Base-by-base conservation (phyloP, 2,888 invertebrate genomes). In the Rotaria socialis region DNA sequence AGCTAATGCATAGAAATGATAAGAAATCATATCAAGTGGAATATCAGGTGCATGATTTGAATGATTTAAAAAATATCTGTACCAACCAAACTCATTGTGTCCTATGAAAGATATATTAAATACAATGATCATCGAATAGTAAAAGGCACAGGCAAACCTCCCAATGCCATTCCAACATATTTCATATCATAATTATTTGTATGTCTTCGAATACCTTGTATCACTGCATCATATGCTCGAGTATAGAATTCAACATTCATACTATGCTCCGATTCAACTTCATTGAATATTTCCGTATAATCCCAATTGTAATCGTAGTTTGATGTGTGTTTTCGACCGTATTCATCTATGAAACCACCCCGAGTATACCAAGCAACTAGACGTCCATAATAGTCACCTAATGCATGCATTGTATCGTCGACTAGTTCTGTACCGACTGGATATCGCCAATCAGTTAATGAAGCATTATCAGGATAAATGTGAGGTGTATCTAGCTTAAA, bases 271-370 rank as follows among this genome's bases (percentile, higher is more conserved):
- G 22, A 19, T 43, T 75, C 75, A n/a, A 75, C 41, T 47, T 75
- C 75, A 47, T 80, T 80, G 24, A 80, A 80, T 22, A 80, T 47
- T 80, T 80, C 75, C 0, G 24, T 47, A 41, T 47, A 47, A 47
- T 41, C 41, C 47, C 41, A 47, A 47, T 80, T 24, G 47, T 80
- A 80, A 22, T 43, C 11, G 43, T 80, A 80, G 16, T 22, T 22
- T 4, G 43, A 47, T 14, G 43, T 80, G 24, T 80, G 75, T 80
- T 80, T 47, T 41, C 27, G 27, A 80, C 43, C 75, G 27, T 80
- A 80, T 80, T 80, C 75, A 80, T 80, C 75, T 24, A 80, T 41
- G 27, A 80, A 80, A 80, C 75, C 75, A 80, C 24, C 75, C 43
- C 47, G 41, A 41, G 75, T 80, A 80, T 80, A 80, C 75, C 75